A percentile compares a stretch with the other conserved stretches of the same genome.
Evolutionary conservation across 2,113 vertebrate species (phyloP).

Genomic region (Elephas maximus): DNA sequence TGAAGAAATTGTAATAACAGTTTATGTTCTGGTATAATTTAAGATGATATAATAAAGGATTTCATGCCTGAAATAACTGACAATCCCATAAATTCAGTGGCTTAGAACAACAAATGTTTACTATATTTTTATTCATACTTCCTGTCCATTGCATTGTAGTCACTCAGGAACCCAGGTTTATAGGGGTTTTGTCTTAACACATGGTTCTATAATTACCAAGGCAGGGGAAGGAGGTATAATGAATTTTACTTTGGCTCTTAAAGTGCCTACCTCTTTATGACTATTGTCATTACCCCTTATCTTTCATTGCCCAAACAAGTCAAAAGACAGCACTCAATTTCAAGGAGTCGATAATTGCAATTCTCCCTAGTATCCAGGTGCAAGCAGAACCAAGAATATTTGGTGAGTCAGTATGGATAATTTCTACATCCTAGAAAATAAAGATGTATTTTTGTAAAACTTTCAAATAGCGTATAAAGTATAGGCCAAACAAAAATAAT

Average conservation of each 20-base stretch:
- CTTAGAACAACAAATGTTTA: not conserved
- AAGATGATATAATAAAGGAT: not conserved
- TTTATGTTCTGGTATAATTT: not conserved
- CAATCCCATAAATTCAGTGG: too few species aligned
- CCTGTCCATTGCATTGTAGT: not conserved
- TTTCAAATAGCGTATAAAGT: not conserved
- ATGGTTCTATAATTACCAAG: not conserved
- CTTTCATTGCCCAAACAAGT: not conserved
- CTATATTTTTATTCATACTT: not conserved
- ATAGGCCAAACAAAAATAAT: not conserved
- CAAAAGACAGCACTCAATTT: not conserved
- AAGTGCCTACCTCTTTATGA: not conserved
- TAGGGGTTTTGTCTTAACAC: not conserved
- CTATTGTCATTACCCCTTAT: not conserved
- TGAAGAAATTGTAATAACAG: slow-evolving; percentile 6
- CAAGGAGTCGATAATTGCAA: not conserved
- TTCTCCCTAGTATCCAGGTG: not conserved
- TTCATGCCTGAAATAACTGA: not conserved
- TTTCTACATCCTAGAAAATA: not conserved
- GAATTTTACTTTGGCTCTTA: not conserved
- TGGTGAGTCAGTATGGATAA: not conserved
- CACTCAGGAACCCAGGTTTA: not conserved
- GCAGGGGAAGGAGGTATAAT: not conserved
- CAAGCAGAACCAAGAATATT: not conserved
- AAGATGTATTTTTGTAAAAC: not conserved